These are phyloP conservation scores for Leucania comma DNA, from an alignment of 2,888 invertebrate species.

Conservation along the genomic window DNA sequence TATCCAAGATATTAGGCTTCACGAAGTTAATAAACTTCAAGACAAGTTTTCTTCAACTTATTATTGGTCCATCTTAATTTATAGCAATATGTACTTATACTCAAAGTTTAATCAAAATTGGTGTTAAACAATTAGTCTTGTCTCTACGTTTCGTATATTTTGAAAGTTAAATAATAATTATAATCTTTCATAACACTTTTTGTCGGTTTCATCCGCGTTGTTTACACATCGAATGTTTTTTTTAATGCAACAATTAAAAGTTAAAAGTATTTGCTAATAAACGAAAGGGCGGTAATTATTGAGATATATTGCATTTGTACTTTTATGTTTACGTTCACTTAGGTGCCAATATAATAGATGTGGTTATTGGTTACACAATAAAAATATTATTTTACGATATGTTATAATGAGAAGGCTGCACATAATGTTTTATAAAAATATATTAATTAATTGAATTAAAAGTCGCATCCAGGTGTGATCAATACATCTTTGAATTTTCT, in stretches of 20 bases:
- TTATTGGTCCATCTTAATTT: slow-evolving; percentile 5
- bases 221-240: slow-evolving; percentile 19
- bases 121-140: slow-evolving; percentile 32
- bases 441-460: too few relatives aligned
- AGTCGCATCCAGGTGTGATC: too few relatives aligned
- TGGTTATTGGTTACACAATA: slow-evolving; percentile 18
- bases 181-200: slow-evolving; percentile 29
- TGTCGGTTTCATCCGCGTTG: slow-evolving; percentile 6
- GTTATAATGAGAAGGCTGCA: not conserved
- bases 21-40: too few relatives aligned
- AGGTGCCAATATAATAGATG: slow-evolving; percentile 13
- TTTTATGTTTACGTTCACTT: slow-evolving; percentile 19
- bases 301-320: slow-evolving; percentile 19
- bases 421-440: too few relatives aligned
- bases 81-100: slow-evolving; percentile 20
- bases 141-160: slow-evolving; percentile 33
- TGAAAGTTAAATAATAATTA: slow-evolving; percentile 26
- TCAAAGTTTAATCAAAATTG: slow-evolving; percentile 19
- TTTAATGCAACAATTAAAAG: slow-evolving; percentile 37
- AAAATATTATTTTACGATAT: not conserved
- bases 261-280: slow-evolving; percentile 29
- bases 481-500: too few relatives aligned
- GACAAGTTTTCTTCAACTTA: not conserved
- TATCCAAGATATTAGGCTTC: not conserved
- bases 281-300: slow-evolving; percentile 48